phyloP scores from a whole-genome alignment of 2,888 invertebrate species.

The Phortica magna region DNA sequence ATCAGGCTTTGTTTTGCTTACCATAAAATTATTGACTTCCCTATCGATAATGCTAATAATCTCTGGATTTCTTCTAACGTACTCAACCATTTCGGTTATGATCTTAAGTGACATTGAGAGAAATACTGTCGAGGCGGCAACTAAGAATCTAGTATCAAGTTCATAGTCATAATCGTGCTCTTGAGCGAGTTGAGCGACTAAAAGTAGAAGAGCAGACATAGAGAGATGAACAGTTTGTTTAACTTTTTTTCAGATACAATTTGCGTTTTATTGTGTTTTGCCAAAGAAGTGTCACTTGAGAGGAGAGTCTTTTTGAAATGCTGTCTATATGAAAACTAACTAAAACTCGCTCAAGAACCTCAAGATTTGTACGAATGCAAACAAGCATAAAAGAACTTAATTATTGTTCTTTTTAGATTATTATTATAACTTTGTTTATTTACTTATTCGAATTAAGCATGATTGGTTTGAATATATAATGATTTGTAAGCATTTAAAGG shows the following conservation, averaged over 20 bases:
- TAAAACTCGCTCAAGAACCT: too few species aligned
- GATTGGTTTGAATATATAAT: too few species aligned
- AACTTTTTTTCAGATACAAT: conserved; percentile 10
- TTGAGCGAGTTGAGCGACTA: conserved; percentile 63
- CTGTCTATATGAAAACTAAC: too few species aligned
- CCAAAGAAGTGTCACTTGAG: too few species aligned
- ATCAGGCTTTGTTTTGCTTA: conserved; percentile 54
- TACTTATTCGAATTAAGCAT: conserved; percentile 38
- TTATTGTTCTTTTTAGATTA: not conserved
- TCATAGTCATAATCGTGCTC: conserved; percentile 70
- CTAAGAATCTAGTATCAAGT: conserved; percentile 74
- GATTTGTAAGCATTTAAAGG: too few species aligned
- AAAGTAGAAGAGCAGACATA: conserved; percentile 55
- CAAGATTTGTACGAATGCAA: too few species aligned
- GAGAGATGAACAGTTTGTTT: conserved; percentile 23
- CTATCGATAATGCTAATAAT: conserved; percentile 74
- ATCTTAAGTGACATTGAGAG: conserved; percentile 76
- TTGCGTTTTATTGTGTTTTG: not conserved
- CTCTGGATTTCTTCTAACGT: conserved; percentile 76
- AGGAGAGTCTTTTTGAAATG: too few species aligned
- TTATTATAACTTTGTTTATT: too few species aligned
- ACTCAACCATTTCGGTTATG: conserved; percentile 75
- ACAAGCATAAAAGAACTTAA: too few species aligned
- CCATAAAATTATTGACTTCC: conserved; percentile 74
- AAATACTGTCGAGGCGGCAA: conserved; percentile 76